A percentile compares a stretch with the other conserved stretches of the same genome.
These are phyloP conservation scores for Pristionchus maxplancki DNA, from an alignment of 2,888 invertebrate genomes.

Conservation along the genomic window DNA sequence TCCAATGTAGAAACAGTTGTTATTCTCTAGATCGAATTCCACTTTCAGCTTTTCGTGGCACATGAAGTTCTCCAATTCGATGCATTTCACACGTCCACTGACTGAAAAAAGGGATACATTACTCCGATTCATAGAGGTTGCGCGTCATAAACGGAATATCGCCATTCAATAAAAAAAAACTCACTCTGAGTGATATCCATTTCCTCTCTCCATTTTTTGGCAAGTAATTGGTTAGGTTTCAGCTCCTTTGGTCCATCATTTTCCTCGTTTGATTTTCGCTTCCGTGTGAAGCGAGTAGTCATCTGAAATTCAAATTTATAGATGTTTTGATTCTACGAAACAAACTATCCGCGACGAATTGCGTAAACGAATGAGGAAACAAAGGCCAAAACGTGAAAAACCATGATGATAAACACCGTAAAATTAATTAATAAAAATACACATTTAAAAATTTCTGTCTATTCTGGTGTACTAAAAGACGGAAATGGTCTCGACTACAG, in stretches of 20 bases:
- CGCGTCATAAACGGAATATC: neutral
- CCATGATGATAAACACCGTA: neutral
- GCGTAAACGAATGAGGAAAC: neutral
- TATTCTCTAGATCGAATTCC: slow-evolving; percentile 86
- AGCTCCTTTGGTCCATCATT: neutral
- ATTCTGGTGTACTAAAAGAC: too few relatives aligned
- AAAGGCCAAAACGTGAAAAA: neutral
- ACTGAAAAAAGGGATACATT: slow-evolving; percentile 53
- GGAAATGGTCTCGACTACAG: too few relatives aligned
- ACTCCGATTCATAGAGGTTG: too few relatives aligned
- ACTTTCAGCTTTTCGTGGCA: slow-evolving; percentile 87
- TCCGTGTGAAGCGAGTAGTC: neutral
- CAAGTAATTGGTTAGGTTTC: neutral
- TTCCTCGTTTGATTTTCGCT: slow-evolving; percentile 22
- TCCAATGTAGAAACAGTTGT: slow-evolving; percentile 83
- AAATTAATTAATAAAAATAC: neutral
- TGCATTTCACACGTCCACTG: slow-evolving; percentile 65
- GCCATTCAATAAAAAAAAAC: neutral
- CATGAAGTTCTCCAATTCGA: slow-evolving; percentile 90
- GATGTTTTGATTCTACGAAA: neutral
- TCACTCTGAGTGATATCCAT: neutral
- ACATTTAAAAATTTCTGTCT: neutral
- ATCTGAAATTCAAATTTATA: neutral
- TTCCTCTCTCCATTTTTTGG: neutral
- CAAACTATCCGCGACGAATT: neutral